These are phyloP conservation scores for Apteryx owenii DNA, from an alignment of 2,113 vertebrate genomes.

Conservation along the genomic window DNA sequence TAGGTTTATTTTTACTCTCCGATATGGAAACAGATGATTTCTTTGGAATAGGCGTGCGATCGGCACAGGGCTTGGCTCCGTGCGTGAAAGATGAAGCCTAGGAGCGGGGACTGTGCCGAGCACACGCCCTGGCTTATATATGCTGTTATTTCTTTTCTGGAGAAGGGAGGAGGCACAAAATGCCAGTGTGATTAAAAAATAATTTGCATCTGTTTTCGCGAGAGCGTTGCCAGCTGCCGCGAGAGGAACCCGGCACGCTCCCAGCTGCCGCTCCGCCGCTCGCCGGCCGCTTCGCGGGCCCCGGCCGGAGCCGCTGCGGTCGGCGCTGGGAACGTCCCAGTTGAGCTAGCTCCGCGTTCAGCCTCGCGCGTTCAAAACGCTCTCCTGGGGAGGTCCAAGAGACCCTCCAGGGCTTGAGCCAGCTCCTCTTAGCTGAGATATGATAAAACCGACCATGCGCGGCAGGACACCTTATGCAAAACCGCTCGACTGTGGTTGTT, in stretches of 20 bases:
- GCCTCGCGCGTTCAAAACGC: not conserved
- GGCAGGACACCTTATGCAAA: too few species aligned
- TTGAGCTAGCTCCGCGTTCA: not conserved
- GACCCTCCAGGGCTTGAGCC: too few species aligned
- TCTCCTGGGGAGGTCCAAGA: too few species aligned
- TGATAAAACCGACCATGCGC: too few species aligned
- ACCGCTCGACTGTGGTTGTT: too few species aligned
- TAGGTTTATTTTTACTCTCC: not conserved
- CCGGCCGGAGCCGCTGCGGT: too few species aligned
- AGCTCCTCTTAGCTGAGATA: too few species aligned
- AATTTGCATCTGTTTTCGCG: constrained; percentile 62
- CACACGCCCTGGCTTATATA: not conserved
- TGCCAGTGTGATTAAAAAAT: constrained; percentile 36
- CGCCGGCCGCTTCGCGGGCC: too few species aligned
- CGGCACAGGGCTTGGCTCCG: not conserved
- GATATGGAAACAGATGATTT: not conserved
- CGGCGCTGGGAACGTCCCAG: too few species aligned
- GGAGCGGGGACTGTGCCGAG: not conserved
- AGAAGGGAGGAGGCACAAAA: constrained; percentile 35
- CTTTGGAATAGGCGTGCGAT: not conserved
- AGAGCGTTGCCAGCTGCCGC: constrained; percentile 25
- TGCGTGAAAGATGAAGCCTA: not conserved
- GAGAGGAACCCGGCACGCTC: not conserved
- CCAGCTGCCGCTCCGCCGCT: not conserved
- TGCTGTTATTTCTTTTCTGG: not conserved